Evolutionary conservation across 1,140 invertebrate genomes (phyloP).

Genomic region (Agrilus planipennis): DNA sequence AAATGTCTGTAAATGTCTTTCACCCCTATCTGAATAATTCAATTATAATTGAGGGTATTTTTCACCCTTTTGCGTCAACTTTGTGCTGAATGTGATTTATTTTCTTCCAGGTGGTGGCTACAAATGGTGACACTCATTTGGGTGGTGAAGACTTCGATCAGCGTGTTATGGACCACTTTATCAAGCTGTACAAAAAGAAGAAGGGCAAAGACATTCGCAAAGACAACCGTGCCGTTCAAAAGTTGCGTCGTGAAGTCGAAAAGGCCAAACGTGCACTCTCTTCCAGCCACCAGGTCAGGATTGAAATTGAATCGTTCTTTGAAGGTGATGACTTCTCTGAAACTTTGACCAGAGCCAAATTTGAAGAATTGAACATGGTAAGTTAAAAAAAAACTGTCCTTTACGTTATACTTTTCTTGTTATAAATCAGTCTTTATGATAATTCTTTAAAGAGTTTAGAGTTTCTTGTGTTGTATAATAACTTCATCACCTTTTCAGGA

Average conservation of each 20-base stretch:
- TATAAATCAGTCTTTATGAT: no score
- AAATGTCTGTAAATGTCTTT: neutral
- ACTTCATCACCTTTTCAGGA: constrained; percentile 58
- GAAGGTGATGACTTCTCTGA: constrained; percentile 99
- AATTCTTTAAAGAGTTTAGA: no score
- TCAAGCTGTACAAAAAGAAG: constrained; percentile 98
- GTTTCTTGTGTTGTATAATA: no score
- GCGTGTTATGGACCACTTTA: constrained; percentile 97
- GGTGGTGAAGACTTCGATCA: constrained; percentile 99
- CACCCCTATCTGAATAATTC: constrained; percentile 2
- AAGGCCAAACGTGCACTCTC: constrained; percentile 95
- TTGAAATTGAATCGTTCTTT: constrained; percentile 99
- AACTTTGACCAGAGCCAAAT: constrained; percentile 95
- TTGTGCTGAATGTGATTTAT: no score
- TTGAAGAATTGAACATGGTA: constrained; percentile 97
- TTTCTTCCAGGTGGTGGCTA: constrained; percentile 56
- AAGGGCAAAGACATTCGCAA: constrained; percentile 95
- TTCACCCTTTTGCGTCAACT: no score
- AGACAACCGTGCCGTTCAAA: constrained; percentile 91
- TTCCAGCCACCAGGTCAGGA: constrained; percentile 88
- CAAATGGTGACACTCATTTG: constrained; percentile 97
- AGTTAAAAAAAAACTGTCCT: no score
- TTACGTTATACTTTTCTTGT: no score
- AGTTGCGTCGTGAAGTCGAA: constrained; percentile 77
- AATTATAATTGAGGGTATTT: neutral